Evolutionary conservation across 2,797 vertebrate genomes (phyloP).

Genomic region (Sorex maritimensis): DNA sequence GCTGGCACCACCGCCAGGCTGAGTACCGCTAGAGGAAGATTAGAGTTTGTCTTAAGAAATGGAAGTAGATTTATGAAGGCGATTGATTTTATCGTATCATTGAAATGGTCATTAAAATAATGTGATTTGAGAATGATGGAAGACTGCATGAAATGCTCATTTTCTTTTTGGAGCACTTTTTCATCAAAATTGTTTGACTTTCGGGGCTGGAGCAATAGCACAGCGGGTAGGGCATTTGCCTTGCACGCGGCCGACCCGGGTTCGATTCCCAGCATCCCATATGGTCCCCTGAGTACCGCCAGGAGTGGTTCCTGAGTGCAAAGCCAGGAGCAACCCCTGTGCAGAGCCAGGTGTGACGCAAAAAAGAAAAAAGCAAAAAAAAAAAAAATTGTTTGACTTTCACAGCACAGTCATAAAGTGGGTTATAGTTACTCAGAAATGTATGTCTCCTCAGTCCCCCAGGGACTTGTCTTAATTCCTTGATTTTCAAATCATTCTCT

Average conservation of each 20-base stretch:
- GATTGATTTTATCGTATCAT: neutral
- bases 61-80: neutral
- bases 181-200: conserved; percentile 27
- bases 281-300: no score
- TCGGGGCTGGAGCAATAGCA: neutral
- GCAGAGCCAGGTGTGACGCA: no score
- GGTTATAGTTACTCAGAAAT: conserved; percentile 62
- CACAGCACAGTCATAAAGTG: conserved; percentile 45
- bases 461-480: conserved; percentile 42
- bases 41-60: conserved; percentile 20
- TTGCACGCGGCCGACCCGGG: no score
- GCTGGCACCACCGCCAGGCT: no score
- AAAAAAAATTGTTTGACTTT: conserved; percentile 13
- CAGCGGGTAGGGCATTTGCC: no score
- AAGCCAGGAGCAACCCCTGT: no score
- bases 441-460: conserved; percentile 4
- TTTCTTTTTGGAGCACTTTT: neutral
- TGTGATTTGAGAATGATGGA: neutral
- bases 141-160: neutral
- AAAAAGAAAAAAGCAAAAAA: no score
- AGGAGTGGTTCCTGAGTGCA: no score
- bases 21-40: neutral
- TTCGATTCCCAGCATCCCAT: no score
- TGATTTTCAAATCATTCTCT: conserved; percentile 68
- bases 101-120: neutral